Conservation (phyloP, 2,888 invertebrate species). For the Leptinotarsa rubiginosa region DNA sequence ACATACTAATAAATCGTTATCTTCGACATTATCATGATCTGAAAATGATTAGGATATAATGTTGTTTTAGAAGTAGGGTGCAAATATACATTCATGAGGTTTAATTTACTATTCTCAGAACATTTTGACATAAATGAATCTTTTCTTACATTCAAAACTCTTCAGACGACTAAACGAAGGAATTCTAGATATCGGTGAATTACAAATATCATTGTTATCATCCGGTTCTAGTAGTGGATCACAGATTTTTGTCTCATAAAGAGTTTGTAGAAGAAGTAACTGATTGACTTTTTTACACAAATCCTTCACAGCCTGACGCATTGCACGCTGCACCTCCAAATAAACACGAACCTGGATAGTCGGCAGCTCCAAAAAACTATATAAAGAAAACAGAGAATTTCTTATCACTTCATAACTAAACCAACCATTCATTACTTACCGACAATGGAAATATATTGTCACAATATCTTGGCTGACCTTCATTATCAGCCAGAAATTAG, state of each 20-base stretch:
- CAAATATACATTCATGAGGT: too few species aligned
- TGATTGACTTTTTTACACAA: slow-evolving; percentile 77
- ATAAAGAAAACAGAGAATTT: slow-evolving; percentile 25
- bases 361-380: slow-evolving; percentile 69
- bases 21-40: slow-evolving; percentile 59
- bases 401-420: not conserved
- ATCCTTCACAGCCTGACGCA: slow-evolving; percentile 70
- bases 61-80: not conserved
- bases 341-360: slow-evolving; percentile 69
- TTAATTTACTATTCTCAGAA: too few species aligned
- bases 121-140: not conserved
- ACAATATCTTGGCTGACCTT: slow-evolving; percentile 71
- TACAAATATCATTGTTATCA: slow-evolving; percentile 57
- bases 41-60: slow-evolving; percentile 25
- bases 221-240: slow-evolving; percentile 77
- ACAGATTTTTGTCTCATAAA: slow-evolving; percentile 76
- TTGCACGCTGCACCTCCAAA: slow-evolving; percentile 67
- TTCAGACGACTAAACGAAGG: slow-evolving; percentile 59
- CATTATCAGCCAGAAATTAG: slow-evolving; percentile 80
- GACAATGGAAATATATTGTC: slow-evolving; percentile 77
- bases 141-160: slow-evolving; percentile 61
- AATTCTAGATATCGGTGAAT: slow-evolving; percentile 56
- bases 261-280: slow-evolving; percentile 75
- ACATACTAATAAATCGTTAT: slow-evolving; percentile 55
- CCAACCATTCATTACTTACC: slow-evolving; percentile 61